phyloP scores from a whole-genome alignment of 2,113 vertebrate species.

The Macrotis lagotis region DNA sequence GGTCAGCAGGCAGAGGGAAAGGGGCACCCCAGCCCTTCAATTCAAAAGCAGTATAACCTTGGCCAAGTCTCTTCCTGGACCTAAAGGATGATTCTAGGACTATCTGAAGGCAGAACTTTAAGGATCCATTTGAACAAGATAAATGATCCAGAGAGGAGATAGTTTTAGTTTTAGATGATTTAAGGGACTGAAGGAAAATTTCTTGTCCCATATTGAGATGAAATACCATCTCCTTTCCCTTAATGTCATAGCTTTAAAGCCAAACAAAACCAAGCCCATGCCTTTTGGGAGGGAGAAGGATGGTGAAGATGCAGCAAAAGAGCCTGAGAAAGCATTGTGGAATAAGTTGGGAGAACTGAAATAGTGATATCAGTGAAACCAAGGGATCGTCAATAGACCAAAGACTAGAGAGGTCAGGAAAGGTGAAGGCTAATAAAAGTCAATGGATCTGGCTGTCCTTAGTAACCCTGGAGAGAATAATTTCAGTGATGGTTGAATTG shows the following conservation, averaged over 20 bases:
- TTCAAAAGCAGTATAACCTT: neutral
- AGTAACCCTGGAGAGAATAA: neutral
- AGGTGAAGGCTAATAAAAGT: neutral
- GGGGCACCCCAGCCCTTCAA: neutral
- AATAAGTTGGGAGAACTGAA: neutral
- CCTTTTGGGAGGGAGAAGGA: neutral
- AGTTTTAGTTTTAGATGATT: neutral
- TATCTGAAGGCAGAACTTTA: neutral
- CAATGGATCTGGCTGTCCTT: neutral
- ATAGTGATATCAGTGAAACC: neutral
- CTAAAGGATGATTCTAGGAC: neutral
- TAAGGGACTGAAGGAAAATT: neutral
- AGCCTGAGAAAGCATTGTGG: neutral
- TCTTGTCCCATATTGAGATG: neutral
- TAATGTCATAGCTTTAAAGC: neutral
- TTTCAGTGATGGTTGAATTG: neutral
- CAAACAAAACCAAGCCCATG: neutral
- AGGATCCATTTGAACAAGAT: neutral
- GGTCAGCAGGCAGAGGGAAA: neutral
- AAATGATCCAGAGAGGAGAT: neutral
- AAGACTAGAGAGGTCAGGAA: neutral
- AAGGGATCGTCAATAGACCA: neutral
- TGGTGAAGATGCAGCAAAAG: too few species aligned
- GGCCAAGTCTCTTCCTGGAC: neutral
- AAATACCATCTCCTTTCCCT: neutral